These are phyloP conservation scores for Drosophila infuscata DNA, from an alignment of 2,888 invertebrate species.

Conservation along the genomic window DNA sequence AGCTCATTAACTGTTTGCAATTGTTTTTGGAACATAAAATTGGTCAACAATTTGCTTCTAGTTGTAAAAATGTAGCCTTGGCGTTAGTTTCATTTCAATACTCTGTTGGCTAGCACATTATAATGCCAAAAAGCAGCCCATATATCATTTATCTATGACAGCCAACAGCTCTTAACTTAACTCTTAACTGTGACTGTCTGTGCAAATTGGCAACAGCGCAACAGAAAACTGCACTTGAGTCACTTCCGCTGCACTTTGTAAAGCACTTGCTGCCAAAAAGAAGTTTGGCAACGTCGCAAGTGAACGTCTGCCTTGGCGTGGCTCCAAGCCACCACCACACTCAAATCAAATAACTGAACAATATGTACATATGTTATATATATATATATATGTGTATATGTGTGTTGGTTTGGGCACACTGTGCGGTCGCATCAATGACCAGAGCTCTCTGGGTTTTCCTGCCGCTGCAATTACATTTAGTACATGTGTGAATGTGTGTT, in stretches of 20 bases:
- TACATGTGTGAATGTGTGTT: conserved; percentile 33
- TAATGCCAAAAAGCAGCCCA: conserved; percentile 31
- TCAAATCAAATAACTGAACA: conserved; percentile 17
- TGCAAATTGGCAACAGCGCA: conserved; percentile 51
- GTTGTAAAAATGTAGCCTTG: conserved; percentile 27
- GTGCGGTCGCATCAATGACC: conserved; percentile 75
- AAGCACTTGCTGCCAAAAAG: conserved; percentile 54
- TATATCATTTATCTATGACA: conserved; percentile 61
- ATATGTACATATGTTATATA: conserved; percentile 4
- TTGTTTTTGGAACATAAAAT: conserved; percentile 1
- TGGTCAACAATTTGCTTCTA: not conserved
- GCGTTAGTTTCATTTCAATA: conserved; percentile 20
- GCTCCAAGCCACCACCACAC: conserved; percentile 23
- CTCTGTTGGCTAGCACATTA: conserved; percentile 5
- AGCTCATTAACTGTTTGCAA: not conserved
- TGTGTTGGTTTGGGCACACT: conserved; percentile 39
- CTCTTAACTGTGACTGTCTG: not conserved
- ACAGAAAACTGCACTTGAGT: conserved; percentile 44
- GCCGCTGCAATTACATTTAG: conserved; percentile 49
- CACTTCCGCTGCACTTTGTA: conserved; percentile 73
- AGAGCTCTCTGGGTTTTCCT: conserved; percentile 57
- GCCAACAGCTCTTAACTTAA: conserved; percentile 24
- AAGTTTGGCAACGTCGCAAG: conserved; percentile 71
- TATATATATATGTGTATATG: conserved; percentile 2
- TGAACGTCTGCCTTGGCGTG: conserved; percentile 67